Evolutionary conservation across 2,888 invertebrate species (phyloP).

Genomic region (Allygus modestus): DNA sequence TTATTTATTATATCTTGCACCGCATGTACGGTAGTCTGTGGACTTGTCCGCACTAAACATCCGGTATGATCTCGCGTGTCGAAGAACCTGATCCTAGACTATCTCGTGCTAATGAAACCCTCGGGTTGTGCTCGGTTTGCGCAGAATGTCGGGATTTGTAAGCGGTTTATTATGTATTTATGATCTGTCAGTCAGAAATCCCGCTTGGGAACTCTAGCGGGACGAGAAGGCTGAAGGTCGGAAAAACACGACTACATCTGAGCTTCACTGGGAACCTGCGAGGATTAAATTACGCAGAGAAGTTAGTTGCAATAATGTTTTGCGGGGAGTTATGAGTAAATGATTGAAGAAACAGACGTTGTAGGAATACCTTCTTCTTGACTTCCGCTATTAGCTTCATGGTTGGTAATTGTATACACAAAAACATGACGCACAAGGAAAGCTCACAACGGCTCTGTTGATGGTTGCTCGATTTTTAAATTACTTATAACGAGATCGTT

Average conservation of each 20-base stretch:
- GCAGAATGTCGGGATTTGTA: not conserved
- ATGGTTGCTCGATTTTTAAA: too few relatives aligned
- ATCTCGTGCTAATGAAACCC: constrained; percentile 21
- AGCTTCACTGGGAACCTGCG: not conserved
- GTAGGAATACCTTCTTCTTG: too few relatives aligned
- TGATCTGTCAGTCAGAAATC: constrained; percentile 33
- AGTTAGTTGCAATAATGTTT: not conserved
- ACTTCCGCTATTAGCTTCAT: too few relatives aligned
- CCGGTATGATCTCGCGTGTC: constrained; percentile 24
- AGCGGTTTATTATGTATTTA: constrained; percentile 14
- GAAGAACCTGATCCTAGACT: not conserved
- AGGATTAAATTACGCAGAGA: not conserved
- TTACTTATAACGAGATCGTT: too few relatives aligned
- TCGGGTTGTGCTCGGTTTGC: not conserved
- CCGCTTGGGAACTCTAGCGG: not conserved
- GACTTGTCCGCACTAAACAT: constrained; percentile 5
- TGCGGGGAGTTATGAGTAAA: not conserved
- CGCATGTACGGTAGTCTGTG: not conserved
- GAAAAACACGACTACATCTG: not conserved
- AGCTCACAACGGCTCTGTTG: too few relatives aligned
- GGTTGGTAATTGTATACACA: too few relatives aligned
- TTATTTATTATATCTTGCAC: constrained; percentile 10
- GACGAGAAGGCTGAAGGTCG: not conserved
- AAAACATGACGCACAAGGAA: too few relatives aligned
- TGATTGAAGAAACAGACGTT: too few relatives aligned